Conservation (phyloP, 2,113 vertebrate species). For the Cacatua alba region DNA sequence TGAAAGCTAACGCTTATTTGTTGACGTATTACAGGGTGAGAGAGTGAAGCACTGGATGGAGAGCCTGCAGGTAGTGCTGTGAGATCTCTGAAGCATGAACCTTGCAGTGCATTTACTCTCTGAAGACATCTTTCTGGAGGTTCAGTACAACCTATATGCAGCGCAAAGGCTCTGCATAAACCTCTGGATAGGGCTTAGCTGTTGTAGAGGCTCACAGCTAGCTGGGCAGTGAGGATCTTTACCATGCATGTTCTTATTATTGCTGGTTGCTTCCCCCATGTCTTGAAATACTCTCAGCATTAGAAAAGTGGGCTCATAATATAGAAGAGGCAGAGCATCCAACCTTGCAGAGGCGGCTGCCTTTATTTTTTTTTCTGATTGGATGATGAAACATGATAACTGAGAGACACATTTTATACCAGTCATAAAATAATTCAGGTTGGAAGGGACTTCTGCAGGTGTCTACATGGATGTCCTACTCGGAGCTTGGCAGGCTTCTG, state of each 20-base stretch:
- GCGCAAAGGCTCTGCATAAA: background rate
- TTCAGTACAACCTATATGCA: background rate
- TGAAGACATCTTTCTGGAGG: background rate
- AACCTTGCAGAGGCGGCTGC: background rate
- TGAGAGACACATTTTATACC: background rate
- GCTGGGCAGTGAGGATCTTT: background rate
- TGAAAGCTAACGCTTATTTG: background rate
- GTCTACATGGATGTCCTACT: background rate
- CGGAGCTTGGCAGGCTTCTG: background rate
- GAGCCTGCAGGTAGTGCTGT: background rate
- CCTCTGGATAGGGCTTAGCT: background rate
- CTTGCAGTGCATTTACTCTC: background rate
- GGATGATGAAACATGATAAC: background rate
- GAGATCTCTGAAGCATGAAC: background rate
- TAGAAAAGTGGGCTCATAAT: background rate
- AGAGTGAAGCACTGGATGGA: background rate
- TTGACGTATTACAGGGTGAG: rapidly evolving
- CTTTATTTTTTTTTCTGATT: background rate
- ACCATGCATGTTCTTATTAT: rapidly evolving
- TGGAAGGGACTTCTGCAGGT: background rate
- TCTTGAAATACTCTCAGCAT: background rate
- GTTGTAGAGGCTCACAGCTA: background rate
- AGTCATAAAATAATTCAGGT: background rate
- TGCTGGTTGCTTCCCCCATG: background rate
- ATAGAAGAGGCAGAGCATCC: background rate